Evolutionary conservation across 2,113 vertebrate species (phyloP).

Genomic region (Loxodonta africana): DNA sequence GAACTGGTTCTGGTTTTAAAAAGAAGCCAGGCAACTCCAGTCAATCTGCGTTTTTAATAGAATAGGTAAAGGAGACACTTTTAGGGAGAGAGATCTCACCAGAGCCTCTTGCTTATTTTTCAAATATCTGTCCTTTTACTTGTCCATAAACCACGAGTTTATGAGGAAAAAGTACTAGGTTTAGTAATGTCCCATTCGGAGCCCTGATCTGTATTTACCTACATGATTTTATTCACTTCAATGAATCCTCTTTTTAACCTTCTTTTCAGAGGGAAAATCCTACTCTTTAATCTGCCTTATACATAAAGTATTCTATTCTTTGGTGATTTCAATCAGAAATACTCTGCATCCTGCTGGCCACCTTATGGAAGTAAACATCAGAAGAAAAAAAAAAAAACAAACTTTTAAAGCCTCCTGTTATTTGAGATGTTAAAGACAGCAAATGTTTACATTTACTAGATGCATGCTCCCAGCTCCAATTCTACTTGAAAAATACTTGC

Average conservation of each 20-base stretch:
- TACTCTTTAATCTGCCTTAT: neutral
- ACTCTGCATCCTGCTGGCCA: neutral
- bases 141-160: neutral
- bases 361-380: constrained; percentile 3
- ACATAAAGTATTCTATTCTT: neutral
- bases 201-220: neutral
- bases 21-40: neutral
- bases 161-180: neutral
- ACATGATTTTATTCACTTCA: constrained; percentile 27
- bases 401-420: neutral
- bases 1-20: neutral
- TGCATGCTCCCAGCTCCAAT: neutral
- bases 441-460: neutral
- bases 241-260: neutral
- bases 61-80: neutral
- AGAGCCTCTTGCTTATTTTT: constrained; percentile 15
- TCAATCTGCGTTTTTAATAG: neutral
- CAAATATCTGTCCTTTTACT: neutral
- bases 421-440: constrained; percentile 13
- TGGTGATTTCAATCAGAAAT: constrained; percentile 46
- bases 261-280: neutral
- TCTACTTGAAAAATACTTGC: constrained; percentile 5
- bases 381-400: neutral
- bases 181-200: neutral
- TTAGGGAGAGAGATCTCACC: neutral